phyloP scores from a whole-genome alignment of 2,888 invertebrate genomes.

The Aphodius granarius region DNA sequence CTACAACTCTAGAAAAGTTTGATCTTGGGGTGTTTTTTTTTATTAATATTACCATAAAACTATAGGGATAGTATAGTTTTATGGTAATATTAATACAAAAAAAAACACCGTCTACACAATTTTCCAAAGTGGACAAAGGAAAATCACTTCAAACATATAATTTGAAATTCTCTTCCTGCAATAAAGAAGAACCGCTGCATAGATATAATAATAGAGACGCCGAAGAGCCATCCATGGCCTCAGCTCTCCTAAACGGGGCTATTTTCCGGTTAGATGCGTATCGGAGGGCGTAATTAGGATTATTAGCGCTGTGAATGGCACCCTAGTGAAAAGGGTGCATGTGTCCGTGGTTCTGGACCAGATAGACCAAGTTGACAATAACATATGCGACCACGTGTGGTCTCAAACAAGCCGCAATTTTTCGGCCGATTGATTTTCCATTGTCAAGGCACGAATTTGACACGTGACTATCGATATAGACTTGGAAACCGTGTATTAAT shows the following conservation, averaged over 20 bases:
- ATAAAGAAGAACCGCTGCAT: background rate
- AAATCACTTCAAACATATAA: no score
- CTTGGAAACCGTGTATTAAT: no score
- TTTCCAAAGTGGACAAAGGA: no score
- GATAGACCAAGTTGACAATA: conserved; percentile 7
- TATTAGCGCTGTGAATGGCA: conserved; percentile 13
- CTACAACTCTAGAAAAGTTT: no score
- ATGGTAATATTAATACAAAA: no score
- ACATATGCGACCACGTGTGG: conserved; percentile 13
- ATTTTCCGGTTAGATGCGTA: conserved; percentile 14
- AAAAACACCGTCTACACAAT: no score
- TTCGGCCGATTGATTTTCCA: conserved; percentile 1
- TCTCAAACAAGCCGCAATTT: conserved; percentile 10
- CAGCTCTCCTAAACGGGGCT: background rate
- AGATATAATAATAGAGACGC: background rate
- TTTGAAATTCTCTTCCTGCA: no score
- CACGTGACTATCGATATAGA: no score
- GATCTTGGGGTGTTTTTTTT: no score
- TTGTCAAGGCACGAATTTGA: conserved; percentile 6
- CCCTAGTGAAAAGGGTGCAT: conserved; percentile 4
- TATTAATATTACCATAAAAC: no score
- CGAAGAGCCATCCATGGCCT: background rate
- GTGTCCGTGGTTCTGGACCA: background rate
- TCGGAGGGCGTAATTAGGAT: conserved; percentile 13
- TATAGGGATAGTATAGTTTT: no score